These are phyloP conservation scores for Eupithecia insigniata DNA, from an alignment of 2,888 invertebrate genomes.

Conservation along the genomic window DNA sequence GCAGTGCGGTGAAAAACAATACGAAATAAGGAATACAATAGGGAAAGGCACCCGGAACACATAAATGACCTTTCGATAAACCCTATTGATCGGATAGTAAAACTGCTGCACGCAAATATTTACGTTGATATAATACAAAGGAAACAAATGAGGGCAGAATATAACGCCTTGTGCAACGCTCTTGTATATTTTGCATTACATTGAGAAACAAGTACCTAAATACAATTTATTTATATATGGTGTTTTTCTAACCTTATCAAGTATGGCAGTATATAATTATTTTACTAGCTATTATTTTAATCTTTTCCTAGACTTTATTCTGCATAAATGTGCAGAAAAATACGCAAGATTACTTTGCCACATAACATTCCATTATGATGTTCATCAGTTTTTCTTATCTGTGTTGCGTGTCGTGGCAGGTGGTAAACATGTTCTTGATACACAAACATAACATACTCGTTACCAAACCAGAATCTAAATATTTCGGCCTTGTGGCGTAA, in stretches of 20 bases:
- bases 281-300: too few species aligned
- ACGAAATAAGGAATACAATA: slow-evolving; percentile 45
- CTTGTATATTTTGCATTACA: neutral
- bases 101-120: slow-evolving; percentile 22
- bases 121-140: slow-evolving; percentile 16
- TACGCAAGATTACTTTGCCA: neutral
- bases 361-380: neutral
- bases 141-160: slow-evolving; percentile 7
- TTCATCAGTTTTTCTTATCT: slow-evolving; percentile 9
- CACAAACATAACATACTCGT: slow-evolving; percentile 21
- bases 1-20: slow-evolving; percentile 52
- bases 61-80: slow-evolving; percentile 34
- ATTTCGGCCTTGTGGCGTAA: slow-evolving; percentile 36
- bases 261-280: too few species aligned
- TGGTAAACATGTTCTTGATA: slow-evolving; percentile 25
- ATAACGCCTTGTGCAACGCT: slow-evolving; percentile 15
- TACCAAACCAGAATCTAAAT: slow-evolving; percentile 40
- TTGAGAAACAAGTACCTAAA: neutral
- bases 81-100: slow-evolving; percentile 25
- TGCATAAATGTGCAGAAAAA: neutral
- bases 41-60: slow-evolving; percentile 45
- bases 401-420: slow-evolving; percentile 8
- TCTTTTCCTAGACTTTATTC: neutral
- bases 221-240: too few species aligned
- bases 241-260: neutral